Conservation (phyloP, 2,113 vertebrate species). For the Rhinoderma darwinii region DNA sequence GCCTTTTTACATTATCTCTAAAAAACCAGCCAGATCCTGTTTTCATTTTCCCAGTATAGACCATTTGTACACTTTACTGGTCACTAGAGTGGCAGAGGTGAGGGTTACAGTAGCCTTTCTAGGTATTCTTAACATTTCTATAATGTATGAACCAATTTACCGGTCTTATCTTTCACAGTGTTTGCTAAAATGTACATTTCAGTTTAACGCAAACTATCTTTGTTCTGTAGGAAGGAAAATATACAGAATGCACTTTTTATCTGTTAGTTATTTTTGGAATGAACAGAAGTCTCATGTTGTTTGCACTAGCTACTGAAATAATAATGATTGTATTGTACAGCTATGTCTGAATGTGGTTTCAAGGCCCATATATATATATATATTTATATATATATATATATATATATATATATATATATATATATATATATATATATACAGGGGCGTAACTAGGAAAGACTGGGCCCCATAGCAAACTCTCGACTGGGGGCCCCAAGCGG, state of each 20-base stretch:
- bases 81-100: slow-evolving; percentile 38
- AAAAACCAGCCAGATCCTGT: slow-evolving; percentile 33
- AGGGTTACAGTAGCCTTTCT: slow-evolving; percentile 40
- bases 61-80: slow-evolving; percentile 32
- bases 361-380: no score
- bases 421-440: no score
- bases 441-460: no score
- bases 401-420: slow-evolving; percentile 14
- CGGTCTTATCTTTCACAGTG: slow-evolving; percentile 2
- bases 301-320: not conserved
- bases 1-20: slow-evolving; percentile 14
- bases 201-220: slow-evolving; percentile 13
- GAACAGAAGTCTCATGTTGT: not conserved
- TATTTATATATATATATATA: slow-evolving; percentile 11
- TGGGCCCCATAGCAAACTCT: no score
- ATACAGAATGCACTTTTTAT: slow-evolving; percentile 8
- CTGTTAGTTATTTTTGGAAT: not conserved
- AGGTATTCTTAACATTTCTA: slow-evolving; percentile 29
- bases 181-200: slow-evolving; percentile 30
- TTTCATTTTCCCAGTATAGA: slow-evolving; percentile 21
- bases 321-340: not conserved
- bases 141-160: slow-evolving; percentile 41
- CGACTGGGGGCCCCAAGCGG: no score
- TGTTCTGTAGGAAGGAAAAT: slow-evolving; percentile 17
- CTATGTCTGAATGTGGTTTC: not conserved